phyloP scores from a whole-genome alignment of 2,797 vertebrate species.

The Oreonectes daqikongensis region DNA sequence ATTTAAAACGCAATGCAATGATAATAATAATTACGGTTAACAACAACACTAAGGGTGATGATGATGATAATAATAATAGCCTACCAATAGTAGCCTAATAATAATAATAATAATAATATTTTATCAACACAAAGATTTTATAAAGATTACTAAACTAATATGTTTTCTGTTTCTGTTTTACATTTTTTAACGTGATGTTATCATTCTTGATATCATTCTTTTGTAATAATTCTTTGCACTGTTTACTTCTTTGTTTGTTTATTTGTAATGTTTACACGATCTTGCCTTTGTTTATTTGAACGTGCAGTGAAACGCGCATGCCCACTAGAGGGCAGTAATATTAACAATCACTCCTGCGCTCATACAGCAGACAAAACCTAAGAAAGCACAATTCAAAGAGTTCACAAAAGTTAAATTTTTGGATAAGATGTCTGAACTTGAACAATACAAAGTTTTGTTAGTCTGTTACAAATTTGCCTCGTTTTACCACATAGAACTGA shows the following conservation, averaged over 20 bases:
- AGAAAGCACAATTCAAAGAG: neutral
- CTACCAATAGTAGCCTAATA: too few species aligned
- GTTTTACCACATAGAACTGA: neutral
- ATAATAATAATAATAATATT: too few species aligned
- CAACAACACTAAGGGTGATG: too few species aligned
- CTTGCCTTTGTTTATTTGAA: neutral
- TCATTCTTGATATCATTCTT: neutral
- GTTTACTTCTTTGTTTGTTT: neutral
- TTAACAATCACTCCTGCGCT: neutral
- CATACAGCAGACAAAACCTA: neutral
- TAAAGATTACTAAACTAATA: neutral
- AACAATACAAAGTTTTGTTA: too few species aligned
- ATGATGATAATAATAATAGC: too few species aligned
- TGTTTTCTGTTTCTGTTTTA: neutral
- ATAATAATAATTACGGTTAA: too few species aligned
- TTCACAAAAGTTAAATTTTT: too few species aligned
- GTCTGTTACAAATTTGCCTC: neutral
- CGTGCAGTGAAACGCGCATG: slow-evolving; percentile 4
- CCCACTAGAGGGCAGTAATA: slow-evolving; percentile 55
- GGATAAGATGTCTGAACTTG: too few species aligned
- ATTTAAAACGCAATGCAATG: too few species aligned
- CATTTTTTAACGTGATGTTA: neutral
- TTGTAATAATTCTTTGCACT: too few species aligned
- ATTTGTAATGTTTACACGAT: neutral
- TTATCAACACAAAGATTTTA: too few species aligned